Conservation (phyloP, 23 tunicate genomes). For the Trididemnum miniatum region DNA sequence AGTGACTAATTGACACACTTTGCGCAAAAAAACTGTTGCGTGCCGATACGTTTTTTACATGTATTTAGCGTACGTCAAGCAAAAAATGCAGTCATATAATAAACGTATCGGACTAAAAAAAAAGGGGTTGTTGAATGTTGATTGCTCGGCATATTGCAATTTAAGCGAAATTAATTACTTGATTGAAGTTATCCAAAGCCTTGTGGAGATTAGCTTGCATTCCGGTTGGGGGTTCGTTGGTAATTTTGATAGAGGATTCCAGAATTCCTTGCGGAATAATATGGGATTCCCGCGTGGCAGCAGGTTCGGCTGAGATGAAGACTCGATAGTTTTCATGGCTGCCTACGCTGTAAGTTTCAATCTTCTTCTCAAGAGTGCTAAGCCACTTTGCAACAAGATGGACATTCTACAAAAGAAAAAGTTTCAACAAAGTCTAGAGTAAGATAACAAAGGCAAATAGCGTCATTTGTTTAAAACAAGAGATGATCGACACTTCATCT, state of each 20-base stretch:
- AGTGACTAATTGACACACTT: too few relatives aligned
- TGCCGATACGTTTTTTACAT: too few relatives aligned
- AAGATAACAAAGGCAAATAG: too few relatives aligned
- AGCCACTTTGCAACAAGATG: constrained; percentile 99
- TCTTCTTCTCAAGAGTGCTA: constrained; percentile 83
- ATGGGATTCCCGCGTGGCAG: constrained; percentile 92
- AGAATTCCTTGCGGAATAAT: constrained; percentile 97
- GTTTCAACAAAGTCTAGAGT: too few relatives aligned
- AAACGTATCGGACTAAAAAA: too few relatives aligned
- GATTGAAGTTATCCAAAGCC: constrained; percentile 93
- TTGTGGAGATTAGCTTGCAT: constrained; percentile 99
- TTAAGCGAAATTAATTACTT: constrained; percentile 46
- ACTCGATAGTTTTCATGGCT: constrained; percentile 80
- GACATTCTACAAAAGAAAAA: constrained; percentile 90
- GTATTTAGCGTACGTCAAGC: too few relatives aligned
- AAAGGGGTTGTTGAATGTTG: too few relatives aligned
- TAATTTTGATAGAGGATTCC: constrained; percentile 96
- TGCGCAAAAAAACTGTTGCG: too few relatives aligned
- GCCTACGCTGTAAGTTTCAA: constrained; percentile 88
- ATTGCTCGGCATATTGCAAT: too few relatives aligned
- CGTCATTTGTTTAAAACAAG: too few relatives aligned
- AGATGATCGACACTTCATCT: too few relatives aligned
- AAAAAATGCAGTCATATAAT: too few relatives aligned
- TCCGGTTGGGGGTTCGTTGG: constrained; percentile 99
- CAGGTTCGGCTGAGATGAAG: constrained; percentile 97